A percentile compares a stretch with the other conserved stretches of the same genome.
Conservation (phyloP, 2,113 vertebrate species). For the Orientallactaga bullata region DNA sequence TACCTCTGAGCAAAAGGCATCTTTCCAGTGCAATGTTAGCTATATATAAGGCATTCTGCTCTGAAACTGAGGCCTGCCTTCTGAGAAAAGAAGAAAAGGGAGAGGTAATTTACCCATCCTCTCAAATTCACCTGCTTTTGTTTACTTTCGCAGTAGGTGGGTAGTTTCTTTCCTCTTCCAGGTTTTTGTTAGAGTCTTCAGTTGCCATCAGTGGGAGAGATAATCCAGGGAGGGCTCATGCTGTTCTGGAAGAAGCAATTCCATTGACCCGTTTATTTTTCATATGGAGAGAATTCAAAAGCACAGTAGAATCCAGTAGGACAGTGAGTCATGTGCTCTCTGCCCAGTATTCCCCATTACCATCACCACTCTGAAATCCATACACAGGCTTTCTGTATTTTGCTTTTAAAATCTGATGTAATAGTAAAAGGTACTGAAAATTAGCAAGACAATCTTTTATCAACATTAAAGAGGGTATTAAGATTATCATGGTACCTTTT, state of each 20-base stretch:
- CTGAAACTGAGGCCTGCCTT: not conserved
- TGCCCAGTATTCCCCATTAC: not conserved
- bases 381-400: conserved; percentile 32
- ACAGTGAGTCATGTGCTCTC: not conserved
- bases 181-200: conserved; percentile 49
- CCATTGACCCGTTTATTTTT: conserved; percentile 33
- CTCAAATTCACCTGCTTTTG: not conserved
- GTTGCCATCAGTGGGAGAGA: not conserved
- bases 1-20: conserved; percentile 2
- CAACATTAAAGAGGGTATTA: conserved; percentile 38
- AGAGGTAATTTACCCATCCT: not conserved
- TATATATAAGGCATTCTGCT: not conserved
- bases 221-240: not conserved
- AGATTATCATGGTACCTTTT: conserved; percentile 24
- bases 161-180: not conserved
- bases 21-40: conserved; percentile 29
- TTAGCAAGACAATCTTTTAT: conserved; percentile 43
- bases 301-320: not conserved
- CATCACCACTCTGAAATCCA: not conserved
- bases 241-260: not conserved
- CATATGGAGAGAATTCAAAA: conserved; percentile 35
- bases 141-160: conserved; percentile 10
- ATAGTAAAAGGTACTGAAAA: conserved; percentile 37
- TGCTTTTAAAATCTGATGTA: conserved; percentile 46
- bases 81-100: not conserved